Evolutionary conservation across 2,113 vertebrate genomes (phyloP).

Genomic region (Mesocricetus auratus): DNA sequence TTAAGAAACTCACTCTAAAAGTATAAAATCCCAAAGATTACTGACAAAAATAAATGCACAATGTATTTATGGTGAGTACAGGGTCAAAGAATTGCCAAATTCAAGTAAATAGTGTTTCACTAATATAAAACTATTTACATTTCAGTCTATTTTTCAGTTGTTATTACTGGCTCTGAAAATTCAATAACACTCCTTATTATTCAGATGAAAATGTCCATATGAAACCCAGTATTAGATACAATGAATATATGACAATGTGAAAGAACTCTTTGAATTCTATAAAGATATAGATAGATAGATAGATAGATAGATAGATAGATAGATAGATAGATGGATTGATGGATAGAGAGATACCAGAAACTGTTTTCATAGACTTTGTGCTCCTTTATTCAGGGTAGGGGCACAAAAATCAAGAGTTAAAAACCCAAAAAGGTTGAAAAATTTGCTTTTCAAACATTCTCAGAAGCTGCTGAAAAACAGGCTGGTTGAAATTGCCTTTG

Average conservation of each 20-base stretch:
- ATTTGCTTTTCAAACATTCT: conserved; percentile 60
- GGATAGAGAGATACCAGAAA: too few relatives aligned
- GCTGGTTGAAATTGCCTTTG: conserved; percentile 32
- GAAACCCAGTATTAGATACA: not conserved
- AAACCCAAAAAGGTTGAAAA: conserved; percentile 47
- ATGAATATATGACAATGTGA: not conserved
- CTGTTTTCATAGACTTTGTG: not conserved
- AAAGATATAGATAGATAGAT: not conserved
- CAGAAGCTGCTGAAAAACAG: conserved; percentile 42
- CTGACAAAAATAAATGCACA: not conserved
- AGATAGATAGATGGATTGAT: too few relatives aligned
- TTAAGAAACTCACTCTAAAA: not conserved
- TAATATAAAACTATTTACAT: not conserved
- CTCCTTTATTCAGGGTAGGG: not conserved
- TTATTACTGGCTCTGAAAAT: not conserved
- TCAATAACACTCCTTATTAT: not conserved
- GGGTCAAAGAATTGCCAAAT: not conserved
- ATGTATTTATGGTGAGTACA: not conserved
- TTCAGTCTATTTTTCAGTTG: not conserved
- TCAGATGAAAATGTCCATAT: not conserved
- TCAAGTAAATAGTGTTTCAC: not conserved
- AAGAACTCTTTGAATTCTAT: not conserved
- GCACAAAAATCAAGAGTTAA: conserved; percentile 29
- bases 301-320: too few relatives aligned
- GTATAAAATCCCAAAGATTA: not conserved